A percentile compares a stretch with the other conserved stretches of the same genome.
Evolutionary conservation across 1,140 invertebrate genomes (phyloP).

Genomic region (Nautilus pompilius): DNA sequence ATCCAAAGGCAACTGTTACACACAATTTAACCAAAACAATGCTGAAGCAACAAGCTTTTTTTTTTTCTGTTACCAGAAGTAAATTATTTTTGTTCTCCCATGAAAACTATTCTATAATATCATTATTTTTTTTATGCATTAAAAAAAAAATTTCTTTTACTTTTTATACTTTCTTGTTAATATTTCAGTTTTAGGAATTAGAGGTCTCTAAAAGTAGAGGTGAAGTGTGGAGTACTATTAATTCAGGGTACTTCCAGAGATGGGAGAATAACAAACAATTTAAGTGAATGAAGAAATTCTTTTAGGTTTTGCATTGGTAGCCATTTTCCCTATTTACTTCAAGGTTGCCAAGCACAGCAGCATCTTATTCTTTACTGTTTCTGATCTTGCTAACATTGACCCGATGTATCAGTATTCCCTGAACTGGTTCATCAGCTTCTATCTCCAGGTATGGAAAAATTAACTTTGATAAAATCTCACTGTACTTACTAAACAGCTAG

Average conservation of each 20-base stretch:
- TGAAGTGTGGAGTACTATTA: no score
- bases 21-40: no score
- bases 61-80: no score
- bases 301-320: no score
- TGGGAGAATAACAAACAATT: no score
- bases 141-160: not conserved
- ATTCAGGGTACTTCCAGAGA: no score
- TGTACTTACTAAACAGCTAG: not conserved
- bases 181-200: no score
- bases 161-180: not conserved
- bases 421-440: slow-evolving; percentile 90
- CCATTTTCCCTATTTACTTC: slow-evolving; percentile 6
- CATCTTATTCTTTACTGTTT: slow-evolving; percentile 86
- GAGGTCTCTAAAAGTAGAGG: no score
- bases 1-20: no score
- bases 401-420: slow-evolving; percentile 98
- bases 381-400: slow-evolving; percentile 84
- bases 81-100: not conserved
- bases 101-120: not conserved
- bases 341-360: slow-evolving; percentile 81
- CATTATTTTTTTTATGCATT: not conserved
- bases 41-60: no score
- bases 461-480: not conserved
- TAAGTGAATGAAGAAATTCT: no score
- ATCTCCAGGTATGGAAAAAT: slow-evolving; percentile 44